Evolutionary conservation across 2,888 invertebrate genomes (phyloP).

Genomic region (Polylopha cassiicola): DNA sequence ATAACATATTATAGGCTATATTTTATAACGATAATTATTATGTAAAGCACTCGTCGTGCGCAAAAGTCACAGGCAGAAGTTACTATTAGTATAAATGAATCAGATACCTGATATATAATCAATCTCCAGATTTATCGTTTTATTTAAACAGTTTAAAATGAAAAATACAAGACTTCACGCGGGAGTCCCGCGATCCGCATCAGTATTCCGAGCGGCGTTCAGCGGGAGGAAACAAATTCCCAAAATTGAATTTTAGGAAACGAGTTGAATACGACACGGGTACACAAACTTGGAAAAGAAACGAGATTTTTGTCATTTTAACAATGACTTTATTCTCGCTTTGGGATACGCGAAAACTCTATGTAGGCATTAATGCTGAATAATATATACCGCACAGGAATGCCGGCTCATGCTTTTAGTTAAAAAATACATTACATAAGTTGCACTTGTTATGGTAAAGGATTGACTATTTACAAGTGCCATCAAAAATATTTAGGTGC

Average conservation of each 20-base stretch:
- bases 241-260: slow-evolving; percentile 77
- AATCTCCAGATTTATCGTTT: too few species aligned
- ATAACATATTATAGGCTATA: too few species aligned
- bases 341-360: slow-evolving; percentile 24
- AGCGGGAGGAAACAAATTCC: slow-evolving; percentile 75
- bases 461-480: too few species aligned
- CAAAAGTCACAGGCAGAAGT: too few species aligned
- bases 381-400: slow-evolving; percentile 22
- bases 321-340: slow-evolving; percentile 55
- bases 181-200: slow-evolving; percentile 50
- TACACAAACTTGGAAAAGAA: slow-evolving; percentile 68
- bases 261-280: slow-evolving; percentile 75
- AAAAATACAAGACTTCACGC: slow-evolving; percentile 46
- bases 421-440: too few species aligned
- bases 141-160: too few species aligned
- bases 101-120: too few species aligned
- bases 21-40: too few species aligned
- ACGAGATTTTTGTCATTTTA: slow-evolving; percentile 70
- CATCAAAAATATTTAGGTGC: too few species aligned
- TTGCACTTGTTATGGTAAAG: too few species aligned
- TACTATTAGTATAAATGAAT: too few species aligned
- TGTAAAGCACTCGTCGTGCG: too few species aligned
- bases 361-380: slow-evolving; percentile 21
- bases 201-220: slow-evolving; percentile 70
- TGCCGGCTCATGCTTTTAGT: slow-evolving; percentile 18